Evolutionary conservation across 2,888 invertebrate species (phyloP).

Genomic region (Drosophila anceps): DNA sequence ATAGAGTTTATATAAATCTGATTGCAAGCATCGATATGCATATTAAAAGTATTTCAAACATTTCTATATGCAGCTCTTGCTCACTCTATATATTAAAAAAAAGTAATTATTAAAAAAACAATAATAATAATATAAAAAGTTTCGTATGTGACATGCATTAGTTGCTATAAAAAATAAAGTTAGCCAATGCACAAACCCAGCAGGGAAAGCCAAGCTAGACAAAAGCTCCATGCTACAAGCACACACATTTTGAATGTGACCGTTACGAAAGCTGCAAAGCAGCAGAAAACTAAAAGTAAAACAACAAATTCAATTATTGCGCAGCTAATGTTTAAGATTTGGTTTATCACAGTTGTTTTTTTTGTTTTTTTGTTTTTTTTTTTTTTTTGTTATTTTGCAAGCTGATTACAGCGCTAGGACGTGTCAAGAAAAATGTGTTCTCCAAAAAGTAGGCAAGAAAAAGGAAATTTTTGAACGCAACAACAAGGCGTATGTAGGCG

Average conservation of each 20-base stretch:
- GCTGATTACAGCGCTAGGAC: not conserved
- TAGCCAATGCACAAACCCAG: conserved; percentile 36
- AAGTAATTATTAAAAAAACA: not conserved
- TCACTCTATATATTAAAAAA: not conserved
- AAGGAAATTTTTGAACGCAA: not conserved
- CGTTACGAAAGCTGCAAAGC: not conserved
- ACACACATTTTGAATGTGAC: not conserved
- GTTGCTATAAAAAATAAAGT: conserved; percentile 1
- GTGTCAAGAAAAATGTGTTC: not conserved
- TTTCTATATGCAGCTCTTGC: not conserved
- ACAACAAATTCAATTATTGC: not conserved
- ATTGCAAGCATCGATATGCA: not conserved
- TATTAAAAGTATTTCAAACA: not conserved
- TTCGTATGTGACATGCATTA: not conserved
- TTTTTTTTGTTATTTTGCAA: not conserved
- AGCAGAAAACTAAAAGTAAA: not conserved
- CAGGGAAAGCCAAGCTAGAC: not conserved
- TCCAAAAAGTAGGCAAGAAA: conserved; percentile 35
- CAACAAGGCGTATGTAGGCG: not conserved
- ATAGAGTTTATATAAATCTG: not conserved
- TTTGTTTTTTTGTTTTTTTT: not conserved
- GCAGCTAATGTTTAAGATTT: not conserved
- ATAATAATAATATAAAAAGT: not conserved
- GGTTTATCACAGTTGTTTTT: not conserved
- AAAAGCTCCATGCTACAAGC: conserved; percentile 32